Base-by-base conservation (phyloP, 2,888 invertebrate species). In the Laothoe populi region DNA sequence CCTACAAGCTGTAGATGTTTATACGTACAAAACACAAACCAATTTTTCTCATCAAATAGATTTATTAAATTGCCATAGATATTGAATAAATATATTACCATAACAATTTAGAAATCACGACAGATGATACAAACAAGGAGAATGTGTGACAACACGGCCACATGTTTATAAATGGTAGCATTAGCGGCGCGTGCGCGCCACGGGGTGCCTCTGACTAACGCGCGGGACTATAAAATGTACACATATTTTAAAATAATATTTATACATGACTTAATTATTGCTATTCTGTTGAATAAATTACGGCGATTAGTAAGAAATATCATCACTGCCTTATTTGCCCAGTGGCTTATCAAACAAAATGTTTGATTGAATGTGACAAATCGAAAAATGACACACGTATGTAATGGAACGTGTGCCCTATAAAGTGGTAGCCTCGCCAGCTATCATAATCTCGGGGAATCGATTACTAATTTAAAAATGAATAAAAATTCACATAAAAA, bases 121-220 rank as follows among this genome's bases (percentile, higher is more conserved):
- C 90, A 90, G 84, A 90, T 89, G 90, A 90, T 76, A 75, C 70
- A 79, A 84, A 90, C 88, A 88, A 78, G 81, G 71, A 74, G 75
- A 82, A 83, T 79, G 74, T 84, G 79, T 88, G 89, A 80, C 81
- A 78, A 69, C 68, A 68, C 69, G 70, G 74, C 78, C 80, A 82
- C 81, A 83, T 83, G 79, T 74, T 73, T 68, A 71, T 77, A 86
- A 85, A 86, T 76, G 81, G 75, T 74, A 77, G 73, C 79, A 81
- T 80, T 82, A 82, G 84, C 77, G 83, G 81, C 86, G 89, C 87
- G 88, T 87, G 88, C 84, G 85, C 87, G 69, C 86, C 66, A 75
- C 84, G 77, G 89, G 90, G 82, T 74, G 70, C 62, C 70, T 65
- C 60, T 24, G n/a, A 10, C 60, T 16, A 44, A 31, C 31, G 59